Conservation (phyloP, 1,140 invertebrate species). For the Nasonia giraulti region DNA sequence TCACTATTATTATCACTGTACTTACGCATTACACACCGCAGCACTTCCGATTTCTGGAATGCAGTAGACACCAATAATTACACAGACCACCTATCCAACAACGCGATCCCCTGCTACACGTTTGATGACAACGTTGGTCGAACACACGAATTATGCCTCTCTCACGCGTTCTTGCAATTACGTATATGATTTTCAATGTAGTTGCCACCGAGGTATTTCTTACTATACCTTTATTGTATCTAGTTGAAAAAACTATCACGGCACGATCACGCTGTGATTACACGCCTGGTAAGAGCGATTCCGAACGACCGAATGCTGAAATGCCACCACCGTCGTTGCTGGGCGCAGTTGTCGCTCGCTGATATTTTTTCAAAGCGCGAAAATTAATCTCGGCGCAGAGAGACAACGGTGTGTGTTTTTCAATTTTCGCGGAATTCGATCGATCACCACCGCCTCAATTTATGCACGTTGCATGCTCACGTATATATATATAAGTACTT, state of each 20-base stretch:
- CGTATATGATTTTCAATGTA: conserved; percentile 2
- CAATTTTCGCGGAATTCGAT: conserved; percentile 31
- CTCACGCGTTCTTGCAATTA: not conserved
- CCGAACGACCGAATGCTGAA: not conserved
- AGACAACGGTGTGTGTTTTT: not conserved
- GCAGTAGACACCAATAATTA: conserved; percentile 10
- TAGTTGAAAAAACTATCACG: not conserved
- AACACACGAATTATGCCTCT: not conserved
- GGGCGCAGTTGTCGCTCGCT: not conserved
- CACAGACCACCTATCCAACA: not conserved
- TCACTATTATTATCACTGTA: not conserved
- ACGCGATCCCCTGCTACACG: not conserved
- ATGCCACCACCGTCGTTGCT: not conserved
- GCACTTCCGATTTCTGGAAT: not conserved
- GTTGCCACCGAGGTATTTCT: not conserved
- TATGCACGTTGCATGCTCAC: conserved; percentile 38
- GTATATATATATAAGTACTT: not conserved
- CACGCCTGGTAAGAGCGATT: conserved; percentile 1
- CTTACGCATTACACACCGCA: not conserved
- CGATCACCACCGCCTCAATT: not conserved
- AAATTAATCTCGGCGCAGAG: not conserved
- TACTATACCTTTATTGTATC: not conserved
- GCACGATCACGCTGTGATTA: not conserved
- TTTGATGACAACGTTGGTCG: not conserved
- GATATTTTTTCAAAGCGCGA: not conserved